phyloP scores from a whole-genome alignment of 2,888 invertebrate species.

The Orchesellides sinensis region DNA sequence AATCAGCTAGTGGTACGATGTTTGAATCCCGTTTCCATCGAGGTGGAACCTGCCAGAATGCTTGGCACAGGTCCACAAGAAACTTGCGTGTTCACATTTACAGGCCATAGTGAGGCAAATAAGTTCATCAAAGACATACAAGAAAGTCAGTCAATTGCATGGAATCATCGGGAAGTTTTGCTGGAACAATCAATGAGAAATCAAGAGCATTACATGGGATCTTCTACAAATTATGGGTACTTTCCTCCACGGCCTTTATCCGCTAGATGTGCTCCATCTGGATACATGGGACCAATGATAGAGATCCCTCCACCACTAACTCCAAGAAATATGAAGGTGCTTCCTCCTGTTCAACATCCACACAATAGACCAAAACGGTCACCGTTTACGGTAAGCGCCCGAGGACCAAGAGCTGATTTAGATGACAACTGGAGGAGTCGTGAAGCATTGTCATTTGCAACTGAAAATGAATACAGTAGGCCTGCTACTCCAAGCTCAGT shows the following conservation, averaged over 20 bases:
- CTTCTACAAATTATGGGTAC: constrained; percentile 15
- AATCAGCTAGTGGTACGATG: constrained; percentile 53
- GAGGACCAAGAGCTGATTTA: constrained; percentile 44
- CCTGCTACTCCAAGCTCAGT: constrained; percentile 28
- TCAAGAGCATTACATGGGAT: constrained; percentile 30
- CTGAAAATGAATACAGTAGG: not conserved
- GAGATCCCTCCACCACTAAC: constrained; percentile 34
- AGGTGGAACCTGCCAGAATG: constrained; percentile 39
- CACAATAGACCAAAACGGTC: constrained; percentile 38
- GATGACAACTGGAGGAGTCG: constrained; percentile 56
- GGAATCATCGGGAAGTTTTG: constrained; percentile 56
- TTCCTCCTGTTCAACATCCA: constrained; percentile 30
- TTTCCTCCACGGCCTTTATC: constrained; percentile 48
- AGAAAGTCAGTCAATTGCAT: constrained; percentile 39
- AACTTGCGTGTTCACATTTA: constrained; percentile 54
- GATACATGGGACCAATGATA: constrained; percentile 21
- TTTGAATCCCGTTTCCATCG: constrained; percentile 49
- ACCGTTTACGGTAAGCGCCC: constrained; percentile 45
- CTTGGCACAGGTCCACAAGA: constrained; percentile 30
- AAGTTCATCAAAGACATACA: constrained; percentile 52
- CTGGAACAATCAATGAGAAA: constrained; percentile 33
- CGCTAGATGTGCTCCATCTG: constrained; percentile 14
- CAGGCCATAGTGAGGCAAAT: constrained; percentile 25
- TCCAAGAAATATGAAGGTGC: constrained; percentile 38
- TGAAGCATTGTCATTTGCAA: not conserved